phyloP scores from a whole-genome alignment of 2,113 vertebrate genomes.

The Perca schrenkii region DNA sequence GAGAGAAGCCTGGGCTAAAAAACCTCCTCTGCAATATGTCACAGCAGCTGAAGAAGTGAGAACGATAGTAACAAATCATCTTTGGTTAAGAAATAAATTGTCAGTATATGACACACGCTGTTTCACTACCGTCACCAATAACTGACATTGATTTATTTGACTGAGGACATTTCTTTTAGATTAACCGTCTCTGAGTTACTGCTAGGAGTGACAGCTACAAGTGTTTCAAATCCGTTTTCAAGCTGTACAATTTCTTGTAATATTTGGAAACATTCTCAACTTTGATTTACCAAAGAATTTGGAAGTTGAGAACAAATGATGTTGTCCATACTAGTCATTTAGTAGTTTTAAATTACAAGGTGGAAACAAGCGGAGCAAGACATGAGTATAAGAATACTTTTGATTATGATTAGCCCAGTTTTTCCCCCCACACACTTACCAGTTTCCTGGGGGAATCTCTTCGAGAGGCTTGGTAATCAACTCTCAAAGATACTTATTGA shows the following conservation, averaged over 20 bases:
- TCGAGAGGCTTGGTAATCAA: constrained; percentile 33
- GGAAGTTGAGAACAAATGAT: not conserved
- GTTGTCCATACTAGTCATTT: not conserved
- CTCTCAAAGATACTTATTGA: constrained; percentile 12
- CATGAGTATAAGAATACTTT: not conserved
- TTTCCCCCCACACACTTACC: not conserved
- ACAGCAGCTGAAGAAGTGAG: constrained; percentile 9
- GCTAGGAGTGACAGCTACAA: constrained; percentile 10
- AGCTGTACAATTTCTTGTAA: constrained; percentile 1
- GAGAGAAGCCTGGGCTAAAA: not conserved
- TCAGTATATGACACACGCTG: constrained; percentile 7
- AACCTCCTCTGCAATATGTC: not conserved
- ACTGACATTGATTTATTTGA: constrained; percentile 9
- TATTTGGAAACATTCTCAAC: not conserved
- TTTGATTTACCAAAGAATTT: not conserved
- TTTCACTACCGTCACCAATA: constrained; percentile 14
- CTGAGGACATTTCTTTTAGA: constrained; percentile 2
- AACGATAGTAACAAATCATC: not conserved
- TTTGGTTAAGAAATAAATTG: constrained; percentile 10
- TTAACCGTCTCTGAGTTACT: constrained; percentile 3
- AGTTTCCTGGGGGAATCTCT: constrained; percentile 17
- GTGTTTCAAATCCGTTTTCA: not conserved
- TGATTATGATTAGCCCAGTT: constrained; percentile 5
- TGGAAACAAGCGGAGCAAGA: constrained; percentile 18
- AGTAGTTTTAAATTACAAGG: not conserved